phyloP scores from a whole-genome alignment of 2,797 vertebrate species.

The Lagocephalus sceleratus region DNA sequence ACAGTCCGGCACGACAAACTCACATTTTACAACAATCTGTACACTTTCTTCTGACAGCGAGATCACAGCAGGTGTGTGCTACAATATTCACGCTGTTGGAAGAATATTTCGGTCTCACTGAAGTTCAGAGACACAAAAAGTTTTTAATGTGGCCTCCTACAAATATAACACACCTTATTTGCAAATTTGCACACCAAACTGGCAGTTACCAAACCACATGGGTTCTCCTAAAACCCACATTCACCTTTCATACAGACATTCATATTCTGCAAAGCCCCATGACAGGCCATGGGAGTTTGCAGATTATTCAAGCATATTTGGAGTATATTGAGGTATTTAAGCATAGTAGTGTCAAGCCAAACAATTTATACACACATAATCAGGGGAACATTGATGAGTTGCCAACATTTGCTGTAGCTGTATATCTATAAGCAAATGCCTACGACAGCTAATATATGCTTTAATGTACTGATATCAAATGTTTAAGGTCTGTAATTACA shows the following conservation, averaged over 20 bases:
- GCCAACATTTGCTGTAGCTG: not conserved
- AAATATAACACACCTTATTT: too few relatives aligned
- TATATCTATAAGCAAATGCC: not conserved
- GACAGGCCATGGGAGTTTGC: too few relatives aligned
- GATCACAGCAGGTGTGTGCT: conserved; percentile 1
- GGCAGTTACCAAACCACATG: too few relatives aligned
- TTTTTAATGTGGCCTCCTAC: not conserved
- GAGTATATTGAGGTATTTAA: not conserved
- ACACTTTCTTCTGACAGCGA: conserved; percentile 15
- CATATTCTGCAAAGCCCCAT: too few relatives aligned
- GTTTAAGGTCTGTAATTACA: too few relatives aligned
- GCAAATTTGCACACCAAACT: too few relatives aligned
- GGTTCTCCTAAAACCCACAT: not conserved
- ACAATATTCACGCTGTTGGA: too few relatives aligned
- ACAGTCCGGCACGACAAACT: conserved; percentile 53
- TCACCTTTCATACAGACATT: conserved; percentile 4
- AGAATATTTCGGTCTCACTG: too few relatives aligned
- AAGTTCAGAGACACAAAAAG: not conserved
- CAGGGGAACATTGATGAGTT: not conserved
- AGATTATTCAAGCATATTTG: too few relatives aligned
- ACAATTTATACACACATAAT: not conserved
- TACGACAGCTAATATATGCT: not conserved
- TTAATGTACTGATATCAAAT: too few relatives aligned
- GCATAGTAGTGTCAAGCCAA: not conserved
- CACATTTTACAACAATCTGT: conserved; percentile 12